phyloP scores from a whole-genome alignment of 2,888 invertebrate genomes.

The Tachina lurida region DNA sequence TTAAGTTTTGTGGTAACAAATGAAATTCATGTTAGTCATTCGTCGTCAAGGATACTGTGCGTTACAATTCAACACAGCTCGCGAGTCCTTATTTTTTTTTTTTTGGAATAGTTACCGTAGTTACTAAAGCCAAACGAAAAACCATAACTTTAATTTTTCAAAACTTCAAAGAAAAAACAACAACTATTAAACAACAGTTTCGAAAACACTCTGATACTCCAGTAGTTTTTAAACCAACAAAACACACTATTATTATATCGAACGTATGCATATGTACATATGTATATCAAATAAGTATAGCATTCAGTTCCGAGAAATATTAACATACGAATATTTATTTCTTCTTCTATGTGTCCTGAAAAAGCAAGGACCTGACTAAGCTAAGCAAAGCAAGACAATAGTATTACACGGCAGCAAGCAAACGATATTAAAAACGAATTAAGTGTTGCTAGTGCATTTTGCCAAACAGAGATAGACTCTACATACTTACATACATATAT shows the following conservation, averaged over 20 bases:
- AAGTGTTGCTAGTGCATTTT: conserved; percentile 57
- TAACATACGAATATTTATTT: conserved; percentile 42
- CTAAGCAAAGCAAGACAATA: conserved; percentile 34
- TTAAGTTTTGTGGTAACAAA: conserved; percentile 81
- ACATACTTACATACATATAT: conserved; percentile 15
- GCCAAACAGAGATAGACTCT: conserved; percentile 68
- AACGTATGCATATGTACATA: neutral
- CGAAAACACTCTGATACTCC: conserved; percentile 38
- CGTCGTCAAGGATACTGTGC: conserved; percentile 83
- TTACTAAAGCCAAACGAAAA: conserved; percentile 69
- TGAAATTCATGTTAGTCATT: conserved; percentile 83
- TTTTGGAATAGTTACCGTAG: conserved; percentile 65
- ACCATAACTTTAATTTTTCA: conserved; percentile 58
- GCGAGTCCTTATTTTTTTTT: conserved; percentile 58
- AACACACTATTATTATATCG: conserved; percentile 21
- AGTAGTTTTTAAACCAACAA: conserved; percentile 42
- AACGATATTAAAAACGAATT: conserved; percentile 29
- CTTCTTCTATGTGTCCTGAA: conserved; percentile 15
- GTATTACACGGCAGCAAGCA: conserved; percentile 27
- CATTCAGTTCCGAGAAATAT: conserved; percentile 56
- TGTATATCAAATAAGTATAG: conserved; percentile 21
- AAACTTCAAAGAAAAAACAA: conserved; percentile 49
- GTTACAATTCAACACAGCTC: conserved; percentile 73
- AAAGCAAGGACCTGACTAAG: conserved; percentile 48
- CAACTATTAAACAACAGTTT: conserved; percentile 48